phyloP scores from a whole-genome alignment of 2,888 invertebrate species.

The Eupsilia transversa region DNA sequence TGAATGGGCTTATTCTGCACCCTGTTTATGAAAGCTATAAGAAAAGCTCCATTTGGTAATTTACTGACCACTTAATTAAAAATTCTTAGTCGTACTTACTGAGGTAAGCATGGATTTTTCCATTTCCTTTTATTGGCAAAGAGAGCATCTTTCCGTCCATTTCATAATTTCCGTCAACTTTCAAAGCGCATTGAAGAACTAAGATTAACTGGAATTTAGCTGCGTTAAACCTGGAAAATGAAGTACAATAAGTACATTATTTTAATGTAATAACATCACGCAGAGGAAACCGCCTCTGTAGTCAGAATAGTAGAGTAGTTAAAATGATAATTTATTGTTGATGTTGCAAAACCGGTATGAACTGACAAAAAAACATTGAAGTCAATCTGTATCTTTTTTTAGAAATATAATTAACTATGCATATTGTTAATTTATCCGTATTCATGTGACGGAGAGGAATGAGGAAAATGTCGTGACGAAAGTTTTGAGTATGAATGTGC shows the following conservation, averaged over 20 bases:
- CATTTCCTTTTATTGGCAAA: conserved; percentile 14
- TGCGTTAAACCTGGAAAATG: conserved; percentile 30
- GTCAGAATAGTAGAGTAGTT: too few relatives aligned
- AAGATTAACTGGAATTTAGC: background rate
- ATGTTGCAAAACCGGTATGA: background rate
- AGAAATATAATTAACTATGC: background rate
- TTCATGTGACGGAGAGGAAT: too few relatives aligned
- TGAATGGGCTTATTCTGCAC: background rate
- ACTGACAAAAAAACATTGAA: background rate
- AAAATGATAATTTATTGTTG: too few relatives aligned
- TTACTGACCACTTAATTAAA: background rate
- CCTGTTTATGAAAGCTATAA: too few relatives aligned
- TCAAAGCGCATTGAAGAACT: conserved; percentile 30
- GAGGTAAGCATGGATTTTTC: conserved; percentile 18
- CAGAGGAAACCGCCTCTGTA: too few relatives aligned
- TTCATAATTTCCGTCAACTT: conserved; percentile 34
- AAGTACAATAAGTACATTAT: too few relatives aligned
- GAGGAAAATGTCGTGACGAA: too few relatives aligned
- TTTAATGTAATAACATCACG: too few relatives aligned
- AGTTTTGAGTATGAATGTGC: too few relatives aligned
- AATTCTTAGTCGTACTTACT: conserved; percentile 34
- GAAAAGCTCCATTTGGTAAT: background rate
- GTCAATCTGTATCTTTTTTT: background rate
- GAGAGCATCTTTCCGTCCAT: conserved; percentile 33
- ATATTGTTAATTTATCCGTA: background rate